Percentiles rank a stretch among this genome's conserved stretches.
phyloP scores from a whole-genome alignment of 2,888 invertebrate species.

The Leptinotarsa tumamoca region DNA sequence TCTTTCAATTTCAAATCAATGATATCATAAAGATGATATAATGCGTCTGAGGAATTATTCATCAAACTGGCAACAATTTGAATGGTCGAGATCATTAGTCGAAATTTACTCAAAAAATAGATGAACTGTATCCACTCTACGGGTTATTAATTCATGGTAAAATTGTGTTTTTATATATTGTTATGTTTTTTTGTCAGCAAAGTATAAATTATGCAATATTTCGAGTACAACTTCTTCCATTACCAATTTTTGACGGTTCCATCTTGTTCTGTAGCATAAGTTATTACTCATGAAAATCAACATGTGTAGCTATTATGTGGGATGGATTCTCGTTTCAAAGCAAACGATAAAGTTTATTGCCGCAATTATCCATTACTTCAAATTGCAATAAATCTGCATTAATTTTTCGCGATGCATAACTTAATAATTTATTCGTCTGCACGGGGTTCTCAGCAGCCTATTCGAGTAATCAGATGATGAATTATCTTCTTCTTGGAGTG shows the following conservation, averaged over 20 bases:
- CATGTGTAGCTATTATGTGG: constrained; percentile 39
- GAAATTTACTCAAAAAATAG: too few relatives aligned
- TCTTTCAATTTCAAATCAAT: too few relatives aligned
- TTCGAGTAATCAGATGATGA: constrained; percentile 41
- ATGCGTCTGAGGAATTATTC: too few relatives aligned
- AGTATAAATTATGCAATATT: too few relatives aligned
- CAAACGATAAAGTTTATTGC: constrained; percentile 50
- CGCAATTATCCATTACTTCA: constrained; percentile 51
- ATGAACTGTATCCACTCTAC: too few relatives aligned
- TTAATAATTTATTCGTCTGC: constrained; percentile 50
- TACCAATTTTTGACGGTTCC: neutral
- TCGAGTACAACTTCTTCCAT: neutral
- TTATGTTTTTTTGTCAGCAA: too few relatives aligned
- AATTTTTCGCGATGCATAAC: constrained; percentile 47
- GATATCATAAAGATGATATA: too few relatives aligned
- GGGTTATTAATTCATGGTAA: too few relatives aligned
- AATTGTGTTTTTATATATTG: too few relatives aligned
- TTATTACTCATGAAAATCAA: constrained; percentile 39
- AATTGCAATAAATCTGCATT: constrained; percentile 50
- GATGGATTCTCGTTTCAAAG: constrained; percentile 45
- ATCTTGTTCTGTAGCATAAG: constrained; percentile 23
- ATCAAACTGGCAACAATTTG: too few relatives aligned
- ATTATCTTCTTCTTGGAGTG: constrained; percentile 34
- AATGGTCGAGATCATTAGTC: too few relatives aligned
- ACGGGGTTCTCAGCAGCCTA: constrained; percentile 45